Evolutionary conservation across 2,797 vertebrate genomes (phyloP), one percentile per base, ranked within the genome.

Genomic region (Tangara arthus): DNA sequence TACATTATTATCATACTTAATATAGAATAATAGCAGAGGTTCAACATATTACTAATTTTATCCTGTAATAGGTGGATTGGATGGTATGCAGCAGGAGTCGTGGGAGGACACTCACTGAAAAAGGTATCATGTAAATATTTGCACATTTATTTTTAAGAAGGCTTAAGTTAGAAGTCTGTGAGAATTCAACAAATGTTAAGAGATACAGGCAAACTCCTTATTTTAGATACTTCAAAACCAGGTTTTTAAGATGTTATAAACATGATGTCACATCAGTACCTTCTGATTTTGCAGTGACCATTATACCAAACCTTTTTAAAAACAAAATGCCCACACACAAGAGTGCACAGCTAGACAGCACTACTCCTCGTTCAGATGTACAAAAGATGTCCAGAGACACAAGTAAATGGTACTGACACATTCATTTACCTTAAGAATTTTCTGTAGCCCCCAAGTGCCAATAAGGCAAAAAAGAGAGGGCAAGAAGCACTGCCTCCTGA

Each of bases 121-220:
- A 85, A 84, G 35, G 49, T 82, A 87, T 35, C 27, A 30, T 23
- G 34, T 82, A 94, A 94, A 81, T 92, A 92, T 82, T 85, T 80
- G 85, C 53, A 71, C 15, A 35, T 49, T 87, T 50, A 79, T 87
- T 91, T 92, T 90, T 75, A 81, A 83, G 30, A 60, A 71, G 7
- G 46, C 39, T 60, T 68, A 61, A 72, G 69, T 81, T 75, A 81
- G 69, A 93, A 90, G 52, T 18, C 70, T 72, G 49, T 53, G 37
- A 92, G 69, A 89, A 84, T 61, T 83, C 83, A 86, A 64, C 37
- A 65, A 63, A 47, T 72, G 26, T 61, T 72, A 42, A 53, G 14
- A 88, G 37, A 89, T 15, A 70, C 6, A 81, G 17, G 41, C 34
- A 83, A 87, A 82, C 3, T 85, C 34, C 42, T 89, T 41, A 46